These are phyloP conservation scores for Argyra leucocephala DNA, from an alignment of 2,888 invertebrate genomes.

Conservation along the genomic window DNA sequence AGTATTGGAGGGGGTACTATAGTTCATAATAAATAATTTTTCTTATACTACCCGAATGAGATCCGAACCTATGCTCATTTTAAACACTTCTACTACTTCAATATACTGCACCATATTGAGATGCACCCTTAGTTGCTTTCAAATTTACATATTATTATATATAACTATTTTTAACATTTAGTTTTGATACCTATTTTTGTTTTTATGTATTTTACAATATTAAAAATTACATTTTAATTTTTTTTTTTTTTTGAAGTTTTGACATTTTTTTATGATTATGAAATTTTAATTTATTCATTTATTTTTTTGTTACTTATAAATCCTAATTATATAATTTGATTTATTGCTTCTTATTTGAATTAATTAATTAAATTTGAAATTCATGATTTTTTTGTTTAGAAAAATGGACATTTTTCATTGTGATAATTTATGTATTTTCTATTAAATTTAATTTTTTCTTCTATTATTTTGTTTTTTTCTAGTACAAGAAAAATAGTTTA, in stretches of 20 bases:
- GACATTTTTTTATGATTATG: not conserved
- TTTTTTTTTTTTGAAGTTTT: not conserved
- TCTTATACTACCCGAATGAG: too few relatives aligned
- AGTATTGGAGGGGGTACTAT: too few relatives aligned
- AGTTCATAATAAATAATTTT: too few relatives aligned
- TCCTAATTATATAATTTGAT: not conserved
- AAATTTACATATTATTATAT: too few relatives aligned
- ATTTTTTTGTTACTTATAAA: not conserved
- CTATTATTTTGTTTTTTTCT: too few relatives aligned
- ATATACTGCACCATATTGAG: too few relatives aligned
- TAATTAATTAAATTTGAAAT: not conserved
- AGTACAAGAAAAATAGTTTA: too few relatives aligned
- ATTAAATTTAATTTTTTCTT: too few relatives aligned
- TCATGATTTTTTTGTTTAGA: not conserved
- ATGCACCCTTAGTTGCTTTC: too few relatives aligned
- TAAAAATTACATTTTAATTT: not conserved
- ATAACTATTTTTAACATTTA: not conserved
- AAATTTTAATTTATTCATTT: not conserved
- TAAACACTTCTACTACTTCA: too few relatives aligned
- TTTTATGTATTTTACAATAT: not conserved
- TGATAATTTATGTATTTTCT: too few relatives aligned
- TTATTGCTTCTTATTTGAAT: not conserved
- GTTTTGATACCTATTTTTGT: not conserved
- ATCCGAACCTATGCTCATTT: too few relatives aligned
- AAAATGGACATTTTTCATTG: slow-evolving; percentile 1